Evolutionary conservation across 2,888 invertebrate species (phyloP).

Genomic region (Miltochrista miniata): DNA sequence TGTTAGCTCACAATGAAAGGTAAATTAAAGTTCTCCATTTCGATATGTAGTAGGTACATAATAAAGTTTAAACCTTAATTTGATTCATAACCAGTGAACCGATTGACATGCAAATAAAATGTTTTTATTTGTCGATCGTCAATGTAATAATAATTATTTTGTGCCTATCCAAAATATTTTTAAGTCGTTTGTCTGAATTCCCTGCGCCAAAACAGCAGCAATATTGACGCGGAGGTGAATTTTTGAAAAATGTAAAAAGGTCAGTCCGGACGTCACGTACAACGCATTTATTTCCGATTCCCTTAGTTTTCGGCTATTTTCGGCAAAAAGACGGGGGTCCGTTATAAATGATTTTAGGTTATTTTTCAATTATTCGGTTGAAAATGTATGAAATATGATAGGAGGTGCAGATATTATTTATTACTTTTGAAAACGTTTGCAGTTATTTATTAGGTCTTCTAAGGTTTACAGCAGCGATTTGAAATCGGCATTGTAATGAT

Average conservation of each 20-base stretch:
- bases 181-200: conserved; percentile 41
- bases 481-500: too few species aligned
- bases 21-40: too few species aligned
- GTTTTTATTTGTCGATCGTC: too few species aligned
- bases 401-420: conserved; percentile 10
- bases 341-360: conserved; percentile 59
- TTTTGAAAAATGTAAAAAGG: conserved; percentile 83
- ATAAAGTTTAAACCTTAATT: neutral
- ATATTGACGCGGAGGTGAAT: conserved; percentile 73
- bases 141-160: too few species aligned
- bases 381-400: conserved; percentile 36
- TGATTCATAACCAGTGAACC: too few species aligned
- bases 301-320: conserved; percentile 46
- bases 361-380: conserved; percentile 54
- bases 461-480: too few species aligned
- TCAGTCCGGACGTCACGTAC: conserved; percentile 72
- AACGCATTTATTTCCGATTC: conserved; percentile 74
- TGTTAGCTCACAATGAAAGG: too few species aligned
- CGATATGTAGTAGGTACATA: too few species aligned
- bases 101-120: too few species aligned
- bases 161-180: conserved; percentile 16
- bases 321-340: conserved; percentile 37
- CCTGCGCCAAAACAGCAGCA: conserved; percentile 41
- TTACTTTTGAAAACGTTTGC: conserved; percentile 8
- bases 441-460: neutral